phyloP scores from a whole-genome alignment of 2,113 vertebrate species.

The Nanorana parkeri region DNA sequence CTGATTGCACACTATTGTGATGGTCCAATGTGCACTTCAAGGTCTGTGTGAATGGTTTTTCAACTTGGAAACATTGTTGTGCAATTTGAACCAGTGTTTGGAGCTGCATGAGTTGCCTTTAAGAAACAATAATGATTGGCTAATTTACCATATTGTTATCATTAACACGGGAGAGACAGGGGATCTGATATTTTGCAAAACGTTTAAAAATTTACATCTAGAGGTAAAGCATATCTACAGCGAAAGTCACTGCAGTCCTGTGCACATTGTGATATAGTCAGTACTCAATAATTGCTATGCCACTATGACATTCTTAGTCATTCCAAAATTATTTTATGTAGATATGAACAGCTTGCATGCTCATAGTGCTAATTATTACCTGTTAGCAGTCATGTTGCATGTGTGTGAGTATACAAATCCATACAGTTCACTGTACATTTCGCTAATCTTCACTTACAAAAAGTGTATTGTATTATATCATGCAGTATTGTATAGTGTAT shows the following conservation, averaged over 20 bases:
- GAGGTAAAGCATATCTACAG: not conserved
- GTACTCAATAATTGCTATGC: not conserved
- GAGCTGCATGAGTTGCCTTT: not conserved
- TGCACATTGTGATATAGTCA: not conserved
- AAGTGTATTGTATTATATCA: too few relatives aligned
- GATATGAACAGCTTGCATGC: too few relatives aligned
- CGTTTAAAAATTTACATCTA: conserved; percentile 25
- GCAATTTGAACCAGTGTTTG: not conserved
- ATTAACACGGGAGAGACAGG: conserved; percentile 28
- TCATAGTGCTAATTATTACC: too few relatives aligned
- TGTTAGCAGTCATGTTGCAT: too few relatives aligned
- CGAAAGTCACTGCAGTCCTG: not conserved
- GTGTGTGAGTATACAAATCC: too few relatives aligned
- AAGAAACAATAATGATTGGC: conserved; percentile 20
- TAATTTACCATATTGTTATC: conserved; percentile 38
- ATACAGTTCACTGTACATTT: too few relatives aligned
- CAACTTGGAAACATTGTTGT: not conserved
- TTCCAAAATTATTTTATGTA: not conserved
- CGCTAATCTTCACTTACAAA: too few relatives aligned
- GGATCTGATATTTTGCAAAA: not conserved
- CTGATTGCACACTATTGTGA: too few relatives aligned
- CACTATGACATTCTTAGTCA: not conserved
- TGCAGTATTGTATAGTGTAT: too few relatives aligned
- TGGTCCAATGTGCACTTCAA: not conserved
- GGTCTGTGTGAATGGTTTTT: not conserved